Conservation (phyloP, 2,113 vertebrate species). For the Furnarius figulus region DNA sequence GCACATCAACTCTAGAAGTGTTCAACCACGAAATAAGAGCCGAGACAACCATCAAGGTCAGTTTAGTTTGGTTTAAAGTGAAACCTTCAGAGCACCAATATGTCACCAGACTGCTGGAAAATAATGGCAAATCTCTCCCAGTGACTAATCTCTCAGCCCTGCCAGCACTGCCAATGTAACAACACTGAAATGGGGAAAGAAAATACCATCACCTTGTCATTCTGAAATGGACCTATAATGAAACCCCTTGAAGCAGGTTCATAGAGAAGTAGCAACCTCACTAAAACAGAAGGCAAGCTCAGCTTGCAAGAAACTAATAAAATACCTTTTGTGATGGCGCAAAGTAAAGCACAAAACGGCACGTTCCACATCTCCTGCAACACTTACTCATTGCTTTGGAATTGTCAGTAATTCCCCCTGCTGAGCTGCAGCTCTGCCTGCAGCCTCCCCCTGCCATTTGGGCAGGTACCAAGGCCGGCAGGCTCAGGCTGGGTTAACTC, state of each 20-base stretch:
- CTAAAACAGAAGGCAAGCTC: background rate
- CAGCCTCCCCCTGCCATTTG: background rate
- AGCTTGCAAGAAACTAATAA: background rate
- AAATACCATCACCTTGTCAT: background rate
- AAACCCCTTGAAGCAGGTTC: background rate
- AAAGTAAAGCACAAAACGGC: background rate
- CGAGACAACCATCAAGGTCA: background rate
- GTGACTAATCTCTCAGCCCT: slow-evolving; percentile 16
- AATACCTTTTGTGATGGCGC: background rate
- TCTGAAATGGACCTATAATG: background rate
- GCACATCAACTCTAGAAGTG: background rate
- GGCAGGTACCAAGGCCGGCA: background rate
- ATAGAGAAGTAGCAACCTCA: background rate
- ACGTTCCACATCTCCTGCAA: background rate
- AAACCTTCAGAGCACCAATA: background rate
- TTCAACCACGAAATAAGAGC: background rate
- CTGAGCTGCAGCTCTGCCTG: background rate
- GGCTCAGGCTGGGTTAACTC: background rate
- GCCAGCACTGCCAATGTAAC: background rate
- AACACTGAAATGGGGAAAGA: background rate
- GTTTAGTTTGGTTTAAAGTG: background rate
- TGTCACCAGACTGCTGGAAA: background rate
- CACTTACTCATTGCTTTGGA: background rate
- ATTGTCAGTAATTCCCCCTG: background rate
- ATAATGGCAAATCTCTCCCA: background rate